Conservation (phyloP, 2,888 invertebrate species). For the Beris chalybata region DNA sequence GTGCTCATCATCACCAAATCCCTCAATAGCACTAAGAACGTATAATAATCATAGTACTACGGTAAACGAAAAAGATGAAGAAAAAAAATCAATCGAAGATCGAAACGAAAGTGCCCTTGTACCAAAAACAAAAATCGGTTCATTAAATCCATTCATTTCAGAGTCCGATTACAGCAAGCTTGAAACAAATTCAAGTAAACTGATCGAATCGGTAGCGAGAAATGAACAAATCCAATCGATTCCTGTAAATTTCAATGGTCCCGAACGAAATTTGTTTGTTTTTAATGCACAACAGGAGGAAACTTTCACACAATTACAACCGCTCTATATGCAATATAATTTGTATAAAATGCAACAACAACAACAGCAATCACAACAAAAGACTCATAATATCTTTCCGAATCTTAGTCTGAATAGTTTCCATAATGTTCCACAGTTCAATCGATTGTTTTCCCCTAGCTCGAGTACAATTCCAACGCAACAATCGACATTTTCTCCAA, state of each 20-base stretch:
- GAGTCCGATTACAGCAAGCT: not conserved
- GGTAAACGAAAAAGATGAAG: not conserved
- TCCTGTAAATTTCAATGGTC: conserved; percentile 8
- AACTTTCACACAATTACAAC: conserved; percentile 4
- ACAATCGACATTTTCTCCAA: not conserved
- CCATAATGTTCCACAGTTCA: too few relatives aligned
- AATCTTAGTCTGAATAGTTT: too few relatives aligned
- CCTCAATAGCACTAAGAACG: too few relatives aligned
- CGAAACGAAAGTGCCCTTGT: conserved; percentile 2
- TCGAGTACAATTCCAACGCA: not conserved
- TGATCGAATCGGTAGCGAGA: not conserved
- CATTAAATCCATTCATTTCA: conserved; percentile 17
- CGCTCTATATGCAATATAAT: too few relatives aligned
- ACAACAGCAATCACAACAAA: too few relatives aligned
- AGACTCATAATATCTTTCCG: too few relatives aligned
- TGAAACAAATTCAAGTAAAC: not conserved
- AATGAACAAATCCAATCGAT: not conserved
- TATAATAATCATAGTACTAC: not conserved
- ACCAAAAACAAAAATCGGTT: not conserved
- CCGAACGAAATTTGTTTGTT: too few relatives aligned
- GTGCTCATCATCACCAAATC: too few relatives aligned
- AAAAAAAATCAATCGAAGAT: not conserved
- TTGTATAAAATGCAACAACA: not conserved
- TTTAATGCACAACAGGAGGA: not conserved
- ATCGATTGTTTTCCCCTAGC: too few relatives aligned